A percentile compares a stretch with the other conserved stretches of the same genome.
phyloP scores from a whole-genome alignment of 2,888 invertebrate genomes.

The Cryptocephalus moraei region DNA sequence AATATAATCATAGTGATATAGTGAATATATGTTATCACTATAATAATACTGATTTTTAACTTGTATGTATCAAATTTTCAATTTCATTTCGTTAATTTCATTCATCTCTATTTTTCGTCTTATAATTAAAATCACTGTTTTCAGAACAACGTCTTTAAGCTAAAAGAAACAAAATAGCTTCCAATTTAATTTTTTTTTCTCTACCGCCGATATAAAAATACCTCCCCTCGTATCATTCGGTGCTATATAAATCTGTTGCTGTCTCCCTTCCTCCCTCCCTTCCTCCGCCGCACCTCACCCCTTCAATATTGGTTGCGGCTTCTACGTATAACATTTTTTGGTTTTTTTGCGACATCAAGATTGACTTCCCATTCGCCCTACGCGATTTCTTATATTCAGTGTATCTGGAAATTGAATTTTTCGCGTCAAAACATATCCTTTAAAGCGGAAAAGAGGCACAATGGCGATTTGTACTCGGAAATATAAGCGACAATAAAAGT shows the following conservation, averaged over 20 bases:
- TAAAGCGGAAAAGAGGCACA: neutral
- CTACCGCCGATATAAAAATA: conserved; percentile 1
- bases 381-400: conserved; percentile 13
- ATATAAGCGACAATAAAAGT: no score
- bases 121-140: no score
- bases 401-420: conserved; percentile 20
- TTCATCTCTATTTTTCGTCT: no score
- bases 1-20: no score
- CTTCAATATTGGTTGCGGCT: conserved; percentile 32
- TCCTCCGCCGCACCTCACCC: conserved; percentile 20
- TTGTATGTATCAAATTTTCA: no score
- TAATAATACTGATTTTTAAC: no score
- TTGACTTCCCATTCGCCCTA: conserved; percentile 22
- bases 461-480: no score
- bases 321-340: conserved; percentile 23
- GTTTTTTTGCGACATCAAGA: conserved; percentile 19
- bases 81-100: no score
- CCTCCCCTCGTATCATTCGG: conserved; percentile 2
- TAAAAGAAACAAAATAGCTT: no score
- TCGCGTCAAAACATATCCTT: conserved; percentile 8
- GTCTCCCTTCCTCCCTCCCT: neutral
- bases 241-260: conserved; percentile 6
- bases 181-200: conserved; percentile 1
- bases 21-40: no score
- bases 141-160: no score